Evolutionary conservation across 2,797 vertebrate species (phyloP).

Genomic region (Lerista edwardsae): DNA sequence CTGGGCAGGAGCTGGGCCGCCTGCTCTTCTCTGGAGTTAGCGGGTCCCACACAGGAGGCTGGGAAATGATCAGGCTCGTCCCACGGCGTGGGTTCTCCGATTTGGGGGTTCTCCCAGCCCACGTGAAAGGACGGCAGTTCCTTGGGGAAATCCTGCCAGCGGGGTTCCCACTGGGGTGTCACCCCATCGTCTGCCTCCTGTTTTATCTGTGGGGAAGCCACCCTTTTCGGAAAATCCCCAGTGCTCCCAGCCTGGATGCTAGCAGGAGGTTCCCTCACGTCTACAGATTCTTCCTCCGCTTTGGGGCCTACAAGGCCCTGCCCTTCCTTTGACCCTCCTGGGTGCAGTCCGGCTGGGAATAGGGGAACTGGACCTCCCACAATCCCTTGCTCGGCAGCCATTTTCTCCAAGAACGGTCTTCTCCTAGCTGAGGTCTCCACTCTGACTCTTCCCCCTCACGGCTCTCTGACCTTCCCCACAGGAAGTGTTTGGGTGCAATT

Average conservation of each 20-base stretch:
- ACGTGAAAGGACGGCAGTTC: not conserved
- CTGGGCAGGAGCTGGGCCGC: not conserved
- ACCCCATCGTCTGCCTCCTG: not conserved
- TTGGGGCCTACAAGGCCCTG: not conserved
- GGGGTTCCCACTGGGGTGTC: not conserved
- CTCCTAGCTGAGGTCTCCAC: not conserved
- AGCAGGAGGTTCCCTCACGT: too few species aligned
- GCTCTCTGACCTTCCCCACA: too few species aligned
- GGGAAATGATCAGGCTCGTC: not conserved
- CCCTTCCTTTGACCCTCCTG: not conserved
- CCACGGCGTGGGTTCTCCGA: not conserved
- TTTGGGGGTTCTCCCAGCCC: not conserved
- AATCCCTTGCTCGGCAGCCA: slow-evolving; percentile 4
- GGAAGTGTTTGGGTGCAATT: too few species aligned
- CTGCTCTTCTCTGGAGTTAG: not conserved
- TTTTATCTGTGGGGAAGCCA: not conserved
- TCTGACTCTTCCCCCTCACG: not conserved
- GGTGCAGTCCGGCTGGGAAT: not conserved
- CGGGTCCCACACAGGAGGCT: not conserved
- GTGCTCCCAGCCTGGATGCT: not conserved
- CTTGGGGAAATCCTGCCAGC: not conserved
- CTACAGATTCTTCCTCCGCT: not conserved
- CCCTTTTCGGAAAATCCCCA: not conserved
- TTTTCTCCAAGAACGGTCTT: not conserved
- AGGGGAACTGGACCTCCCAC: not conserved